phyloP scores from a whole-genome alignment of 2,113 vertebrate species.

The Etia nguti region DNA sequence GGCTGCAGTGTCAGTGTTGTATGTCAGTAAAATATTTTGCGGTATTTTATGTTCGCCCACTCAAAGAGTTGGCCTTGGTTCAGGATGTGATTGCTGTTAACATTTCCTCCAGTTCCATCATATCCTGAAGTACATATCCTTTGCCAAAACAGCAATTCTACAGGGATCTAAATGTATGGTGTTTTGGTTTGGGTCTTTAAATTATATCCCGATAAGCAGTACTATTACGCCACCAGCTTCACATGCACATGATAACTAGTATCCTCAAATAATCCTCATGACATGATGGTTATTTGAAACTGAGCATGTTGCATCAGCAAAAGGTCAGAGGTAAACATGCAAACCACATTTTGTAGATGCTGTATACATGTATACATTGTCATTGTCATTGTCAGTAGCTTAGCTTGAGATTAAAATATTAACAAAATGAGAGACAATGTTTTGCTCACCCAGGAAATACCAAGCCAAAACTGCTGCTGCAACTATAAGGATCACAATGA shows the following conservation, averaged over 20 bases:
- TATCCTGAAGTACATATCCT: not conserved
- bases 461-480: slow-evolving; percentile 50
- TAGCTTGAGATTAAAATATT: not conserved
- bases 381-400: not conserved
- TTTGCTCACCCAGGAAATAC: slow-evolving; percentile 70
- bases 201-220: not conserved
- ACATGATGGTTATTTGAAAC: not conserved
- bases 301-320: not conserved
- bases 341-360: not conserved
- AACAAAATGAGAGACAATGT: not conserved
- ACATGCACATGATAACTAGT: not conserved
- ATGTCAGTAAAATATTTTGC: not conserved
- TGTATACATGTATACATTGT: not conserved
- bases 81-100: not conserved
- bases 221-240: not conserved
- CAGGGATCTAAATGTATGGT: not conserved
- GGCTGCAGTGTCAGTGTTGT: not conserved
- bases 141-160: not conserved
- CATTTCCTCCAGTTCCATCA: not conserved
- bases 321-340: not conserved
- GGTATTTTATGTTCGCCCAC: not conserved
- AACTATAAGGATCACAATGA: slow-evolving; percentile 38
- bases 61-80: not conserved
- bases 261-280: not conserved
- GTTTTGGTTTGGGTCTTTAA: not conserved